Evolutionary conservation across 2,888 invertebrate genomes (phyloP), one percentile per base, ranked within the genome.

Genomic region (Alsophila aescularia): DNA sequence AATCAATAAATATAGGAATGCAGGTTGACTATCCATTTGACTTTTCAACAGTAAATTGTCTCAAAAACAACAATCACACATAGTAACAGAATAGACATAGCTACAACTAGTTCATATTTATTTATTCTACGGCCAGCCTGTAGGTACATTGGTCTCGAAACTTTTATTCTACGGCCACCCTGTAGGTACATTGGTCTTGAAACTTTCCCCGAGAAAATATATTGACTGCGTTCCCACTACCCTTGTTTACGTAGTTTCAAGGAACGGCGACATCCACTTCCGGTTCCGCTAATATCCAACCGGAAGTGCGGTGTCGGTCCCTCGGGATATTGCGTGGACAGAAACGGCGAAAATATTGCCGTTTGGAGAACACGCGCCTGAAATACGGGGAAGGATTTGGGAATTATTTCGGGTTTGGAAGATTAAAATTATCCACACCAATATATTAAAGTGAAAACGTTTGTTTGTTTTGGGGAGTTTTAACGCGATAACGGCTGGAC

Each of bases 221-320:
- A 58, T 58, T 35, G 56, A 53, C 45, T 6, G 32, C 39, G 39
- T 58, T 54, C 58, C 41, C 12, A 47, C 36, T 51, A 42, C 47
- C 56, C 50, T 56, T 62, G 65, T 65, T 65, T 65, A 60, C 65
- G 61, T 62, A 65, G 62, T 65, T 62, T 59, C 60, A 49, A 60
- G 49, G 56, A 60, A 58, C 60, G 52, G 60, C 62, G 64, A 60
- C 64, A 58, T 51, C 60, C 37, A 51, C 57, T 65, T 67, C 67
- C 65, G 63, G 58, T 62, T 62, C 60, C 65, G 61, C 58, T 67
- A 65, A 67, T 67, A 62, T 59, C 60, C 60, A 40, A 42, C 62
- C 65, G 67, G 67, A 67, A 62, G 65, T 56, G 42, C 34, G 53
- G 61, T 45, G 60, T 58, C 58, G 56, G 47, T 31, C 53, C 48